Evolutionary conservation across 2,797 vertebrate genomes (phyloP).

Genomic region (Acanthiza pusilla): DNA sequence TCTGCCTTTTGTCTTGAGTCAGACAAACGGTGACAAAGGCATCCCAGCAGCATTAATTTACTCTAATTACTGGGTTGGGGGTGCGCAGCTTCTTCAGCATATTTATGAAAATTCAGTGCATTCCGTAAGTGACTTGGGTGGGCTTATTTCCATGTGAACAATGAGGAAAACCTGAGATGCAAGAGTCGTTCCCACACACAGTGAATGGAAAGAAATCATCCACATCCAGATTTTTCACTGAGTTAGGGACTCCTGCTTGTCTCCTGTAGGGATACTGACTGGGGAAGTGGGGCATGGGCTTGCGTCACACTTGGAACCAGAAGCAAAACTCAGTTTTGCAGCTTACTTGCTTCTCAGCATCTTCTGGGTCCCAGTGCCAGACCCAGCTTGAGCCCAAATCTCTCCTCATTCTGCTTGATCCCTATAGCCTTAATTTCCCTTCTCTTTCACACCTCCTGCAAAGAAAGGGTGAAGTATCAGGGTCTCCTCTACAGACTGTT

Average conservation of each 20-base stretch:
- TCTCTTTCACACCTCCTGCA: background rate
- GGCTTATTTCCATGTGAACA: background rate
- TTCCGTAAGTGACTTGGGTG: background rate
- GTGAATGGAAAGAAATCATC: background rate
- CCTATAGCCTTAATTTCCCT: background rate
- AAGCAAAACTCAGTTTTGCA: background rate
- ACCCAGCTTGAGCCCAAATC: background rate
- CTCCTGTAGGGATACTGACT: background rate
- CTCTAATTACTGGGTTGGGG: background rate
- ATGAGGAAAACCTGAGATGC: background rate
- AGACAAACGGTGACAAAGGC: background rate
- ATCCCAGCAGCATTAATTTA: background rate
- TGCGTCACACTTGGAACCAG: accelerated
- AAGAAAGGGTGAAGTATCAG: background rate
- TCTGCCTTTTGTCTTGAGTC: background rate
- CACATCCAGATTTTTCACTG: background rate
- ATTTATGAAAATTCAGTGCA: background rate
- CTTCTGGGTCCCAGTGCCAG: background rate
- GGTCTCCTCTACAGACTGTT: background rate
- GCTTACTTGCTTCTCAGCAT: background rate
- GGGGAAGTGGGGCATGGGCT: background rate
- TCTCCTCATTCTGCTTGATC: background rate
- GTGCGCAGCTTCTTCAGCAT: background rate
- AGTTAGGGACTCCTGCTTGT: background rate
- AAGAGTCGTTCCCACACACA: background rate